Evolutionary conservation across 2,113 vertebrate species (phyloP), one percentile per base, ranked within the genome.

Genomic region (Psettodes erumei): DNA sequence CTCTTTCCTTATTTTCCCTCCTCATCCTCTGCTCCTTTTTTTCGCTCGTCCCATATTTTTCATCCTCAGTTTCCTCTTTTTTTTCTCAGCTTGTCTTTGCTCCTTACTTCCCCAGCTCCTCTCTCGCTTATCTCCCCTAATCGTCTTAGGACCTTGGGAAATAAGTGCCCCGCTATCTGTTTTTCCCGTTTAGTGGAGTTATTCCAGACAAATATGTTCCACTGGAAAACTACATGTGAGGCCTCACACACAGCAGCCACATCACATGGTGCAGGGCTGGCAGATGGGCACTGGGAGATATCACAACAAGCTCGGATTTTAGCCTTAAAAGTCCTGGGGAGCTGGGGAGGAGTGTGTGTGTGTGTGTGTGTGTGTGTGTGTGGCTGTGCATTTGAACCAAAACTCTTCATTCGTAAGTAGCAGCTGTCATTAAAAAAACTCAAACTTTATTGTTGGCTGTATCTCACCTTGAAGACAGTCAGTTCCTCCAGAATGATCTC

Each of bases 401-500:
- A n/a, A n/a, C n/a, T n/a, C n/a, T n/a, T 19, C 42, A 43, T 19
- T 19, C 4, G 19, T 45, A 21, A 47, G 8, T 1, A 23, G 47
- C 9, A 48, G 47, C 8, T 43, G 9, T 32, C 7, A 5, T 16
- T 60, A 3, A 64, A 15, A 16, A 47, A 42, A 21, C n/a, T n/a
- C n/a, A n/a, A 51, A 11, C 43, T 21, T 32, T 19, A 62, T 28
- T 3, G 27, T 43, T 0, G 16, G 0, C 25, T 9, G 19, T 3
- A 4, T 71, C 76, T 86, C 90, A 96, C 96, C 95, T 95, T 93
- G 19, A 95, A 93, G 59, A 96, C 72, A 0, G 53, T 79, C 61
- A 96, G 87, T 84, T 96, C 95, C 90, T 96, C 96, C 63, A 96
- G 86, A 11, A 94, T 75, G 69, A 96, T 77, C 84, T 94, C 94